A percentile compares a stretch with the other conserved stretches of the same genome.
phyloP scores from a whole-genome alignment of 2,113 vertebrate species.

The Ophiodon elongatus region DNA sequence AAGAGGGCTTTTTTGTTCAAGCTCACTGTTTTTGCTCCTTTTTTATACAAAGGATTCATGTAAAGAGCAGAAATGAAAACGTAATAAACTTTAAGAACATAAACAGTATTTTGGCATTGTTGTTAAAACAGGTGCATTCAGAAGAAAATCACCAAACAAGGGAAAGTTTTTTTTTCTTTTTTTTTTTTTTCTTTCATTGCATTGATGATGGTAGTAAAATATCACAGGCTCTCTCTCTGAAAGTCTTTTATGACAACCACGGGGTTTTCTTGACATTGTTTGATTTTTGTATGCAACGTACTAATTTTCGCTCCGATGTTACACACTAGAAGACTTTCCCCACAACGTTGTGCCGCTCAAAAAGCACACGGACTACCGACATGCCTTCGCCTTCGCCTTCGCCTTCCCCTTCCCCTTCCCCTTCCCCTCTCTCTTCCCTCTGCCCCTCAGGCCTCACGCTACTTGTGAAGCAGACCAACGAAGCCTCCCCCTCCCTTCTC shows the following conservation, averaged over 20 bases:
- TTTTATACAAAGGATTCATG: background rate
- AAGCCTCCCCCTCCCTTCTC: slow-evolving; percentile 21
- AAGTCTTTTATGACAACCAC: no score
- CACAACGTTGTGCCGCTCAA: background rate
- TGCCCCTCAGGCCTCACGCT: background rate
- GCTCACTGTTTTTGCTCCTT: background rate
- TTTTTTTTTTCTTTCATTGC: background rate
- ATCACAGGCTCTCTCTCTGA: background rate
- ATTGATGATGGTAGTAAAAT: no score
- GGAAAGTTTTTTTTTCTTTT: no score
- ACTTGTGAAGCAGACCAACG: slow-evolving; percentile 11
- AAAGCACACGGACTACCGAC: background rate
- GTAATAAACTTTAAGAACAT: background rate
- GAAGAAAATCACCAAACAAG: background rate
- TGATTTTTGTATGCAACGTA: background rate
- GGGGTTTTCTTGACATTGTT: no score
- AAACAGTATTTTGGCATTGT: background rate
- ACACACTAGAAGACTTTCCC: background rate
- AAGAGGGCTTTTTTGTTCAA: background rate
- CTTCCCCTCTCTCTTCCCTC: background rate
- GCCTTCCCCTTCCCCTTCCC: background rate
- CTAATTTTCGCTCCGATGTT: background rate
- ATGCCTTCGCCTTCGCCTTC: background rate
- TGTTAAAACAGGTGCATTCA: background rate
- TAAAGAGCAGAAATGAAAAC: background rate